These are phyloP conservation scores for Darevskia nairensis DNA, from an alignment of 2,797 vertebrate genomes.

Conservation along the genomic window DNA sequence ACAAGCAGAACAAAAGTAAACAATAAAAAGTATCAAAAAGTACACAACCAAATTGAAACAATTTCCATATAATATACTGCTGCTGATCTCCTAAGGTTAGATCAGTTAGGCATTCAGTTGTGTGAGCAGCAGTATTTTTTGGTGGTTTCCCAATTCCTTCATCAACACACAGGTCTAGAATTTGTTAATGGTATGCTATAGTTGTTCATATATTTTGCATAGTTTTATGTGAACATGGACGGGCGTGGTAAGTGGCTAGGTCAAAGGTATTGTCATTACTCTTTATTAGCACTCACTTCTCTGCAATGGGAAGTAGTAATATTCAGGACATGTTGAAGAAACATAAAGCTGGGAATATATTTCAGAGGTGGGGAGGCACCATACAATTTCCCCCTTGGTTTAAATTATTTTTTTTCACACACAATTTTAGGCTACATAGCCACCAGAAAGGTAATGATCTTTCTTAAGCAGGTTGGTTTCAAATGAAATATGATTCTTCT, in stretches of 20 bases:
- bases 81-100: neutral
- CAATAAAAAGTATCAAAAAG: too few species aligned
- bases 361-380: neutral
- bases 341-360: neutral
- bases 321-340: neutral
- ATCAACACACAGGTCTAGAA: neutral
- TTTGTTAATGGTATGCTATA: neutral
- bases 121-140: slow-evolving; percentile 36
- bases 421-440: neutral
- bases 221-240: too few species aligned
- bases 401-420: too few species aligned
- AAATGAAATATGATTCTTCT: neutral
- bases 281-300: neutral
- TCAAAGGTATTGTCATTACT: too few species aligned
- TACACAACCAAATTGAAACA: too few species aligned
- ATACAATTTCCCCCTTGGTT: neutral
- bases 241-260: too few species aligned
- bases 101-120: neutral
- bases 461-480: neutral
- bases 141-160: neutral
- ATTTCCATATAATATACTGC: too few species aligned
- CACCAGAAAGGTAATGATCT: neutral
- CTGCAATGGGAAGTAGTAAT: neutral
- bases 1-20: too few species aligned
- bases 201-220: neutral